Conservation (phyloP, 2,888 invertebrate species). For the Helleia helle region DNA sequence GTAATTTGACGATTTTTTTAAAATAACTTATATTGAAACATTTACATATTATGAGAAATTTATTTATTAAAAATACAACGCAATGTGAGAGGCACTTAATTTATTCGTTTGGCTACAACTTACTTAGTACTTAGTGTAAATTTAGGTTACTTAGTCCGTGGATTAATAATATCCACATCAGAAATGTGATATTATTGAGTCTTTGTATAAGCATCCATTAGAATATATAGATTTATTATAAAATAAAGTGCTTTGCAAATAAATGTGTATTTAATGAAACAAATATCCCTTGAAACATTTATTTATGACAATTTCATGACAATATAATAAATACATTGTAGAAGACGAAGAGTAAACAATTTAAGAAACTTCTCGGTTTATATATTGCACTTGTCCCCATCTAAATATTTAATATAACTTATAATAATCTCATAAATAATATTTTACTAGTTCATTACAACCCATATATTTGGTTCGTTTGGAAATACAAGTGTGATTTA, state of each 20-base stretch:
- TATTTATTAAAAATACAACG: slow-evolving; percentile 14
- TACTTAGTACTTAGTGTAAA: slow-evolving; percentile 47
- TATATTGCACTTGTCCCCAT: too few species aligned
- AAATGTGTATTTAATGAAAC: slow-evolving; percentile 13
- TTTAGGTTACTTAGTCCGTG: slow-evolving; percentile 45
- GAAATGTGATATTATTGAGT: slow-evolving; percentile 82
- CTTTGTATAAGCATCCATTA: slow-evolving; percentile 67
- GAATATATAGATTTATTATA: slow-evolving; percentile 31
- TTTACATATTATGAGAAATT: not conserved
- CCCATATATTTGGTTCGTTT: too few species aligned
- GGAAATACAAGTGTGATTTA: too few species aligned
- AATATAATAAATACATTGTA: not conserved
- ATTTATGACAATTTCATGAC: not conserved
- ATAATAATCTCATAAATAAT: too few species aligned
- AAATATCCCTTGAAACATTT: not conserved
- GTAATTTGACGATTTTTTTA: not conserved
- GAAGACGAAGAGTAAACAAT: too few species aligned
- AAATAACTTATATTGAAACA: slow-evolving; percentile 7
- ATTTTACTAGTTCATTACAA: too few species aligned
- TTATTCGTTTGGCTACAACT: slow-evolving; percentile 21
- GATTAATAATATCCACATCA: slow-evolving; percentile 80
- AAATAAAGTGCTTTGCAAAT: slow-evolving; percentile 27
- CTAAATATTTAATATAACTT: too few species aligned
- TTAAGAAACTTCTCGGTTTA: too few species aligned
- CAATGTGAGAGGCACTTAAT: slow-evolving; percentile 20